Conservation (phyloP, 2,888 invertebrate species). For the Mantis religiosa region DNA sequence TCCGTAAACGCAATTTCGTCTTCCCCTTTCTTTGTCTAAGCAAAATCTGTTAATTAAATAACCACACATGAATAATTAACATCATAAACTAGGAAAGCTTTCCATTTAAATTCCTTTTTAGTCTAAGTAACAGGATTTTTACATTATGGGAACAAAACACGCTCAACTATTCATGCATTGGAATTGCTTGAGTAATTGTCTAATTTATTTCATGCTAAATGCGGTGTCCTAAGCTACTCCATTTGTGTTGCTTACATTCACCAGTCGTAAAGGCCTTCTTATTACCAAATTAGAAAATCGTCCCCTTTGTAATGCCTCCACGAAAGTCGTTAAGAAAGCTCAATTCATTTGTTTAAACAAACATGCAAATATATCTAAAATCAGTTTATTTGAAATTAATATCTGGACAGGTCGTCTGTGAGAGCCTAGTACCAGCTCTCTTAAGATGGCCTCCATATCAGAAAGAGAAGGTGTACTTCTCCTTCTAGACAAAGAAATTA, state of each 20-base stretch:
- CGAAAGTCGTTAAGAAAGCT: no score
- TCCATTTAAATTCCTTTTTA: background rate
- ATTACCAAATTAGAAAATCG: no score
- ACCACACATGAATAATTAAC: background rate
- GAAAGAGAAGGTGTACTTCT: no score
- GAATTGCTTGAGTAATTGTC: background rate
- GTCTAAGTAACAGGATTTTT: background rate
- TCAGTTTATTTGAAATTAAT: no score
- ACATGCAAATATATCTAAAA: no score
- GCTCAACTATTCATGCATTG: background rate
- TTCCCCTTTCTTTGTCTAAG: background rate
- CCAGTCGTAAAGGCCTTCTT: no score
- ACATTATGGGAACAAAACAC: background rate
- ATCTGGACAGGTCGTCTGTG: no score
- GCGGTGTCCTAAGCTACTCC: background rate
- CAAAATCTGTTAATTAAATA: background rate
- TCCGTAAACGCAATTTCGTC: background rate
- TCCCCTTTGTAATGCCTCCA: no score
- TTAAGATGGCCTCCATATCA: no score
- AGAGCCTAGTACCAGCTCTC: no score
- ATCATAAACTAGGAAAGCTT: background rate
- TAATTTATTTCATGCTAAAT: background rate
- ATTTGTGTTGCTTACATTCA: background rate
- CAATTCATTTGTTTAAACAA: no score
- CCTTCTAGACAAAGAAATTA: no score